phyloP scores from a whole-genome alignment of 2,888 invertebrate genomes.

The Drosophila borborema region DNA sequence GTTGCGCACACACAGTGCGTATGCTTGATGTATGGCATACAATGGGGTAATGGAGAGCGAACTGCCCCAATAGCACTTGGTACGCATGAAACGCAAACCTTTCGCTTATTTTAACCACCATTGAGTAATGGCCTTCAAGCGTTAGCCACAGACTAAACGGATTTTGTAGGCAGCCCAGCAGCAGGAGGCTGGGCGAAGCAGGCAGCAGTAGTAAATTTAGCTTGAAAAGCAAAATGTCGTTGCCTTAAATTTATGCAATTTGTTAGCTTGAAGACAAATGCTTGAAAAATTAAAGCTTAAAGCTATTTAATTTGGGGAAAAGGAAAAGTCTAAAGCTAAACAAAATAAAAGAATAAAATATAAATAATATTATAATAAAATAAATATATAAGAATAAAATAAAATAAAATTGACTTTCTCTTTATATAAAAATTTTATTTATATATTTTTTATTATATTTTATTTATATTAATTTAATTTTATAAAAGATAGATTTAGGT shows the following conservation, averaged over 20 bases:
- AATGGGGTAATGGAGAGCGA: slow-evolving; percentile 51
- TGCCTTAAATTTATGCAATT: slow-evolving; percentile 21
- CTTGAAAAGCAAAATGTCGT: neutral
- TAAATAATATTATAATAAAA: too few relatives aligned
- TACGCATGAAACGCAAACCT: slow-evolving; percentile 8
- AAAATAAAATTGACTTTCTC: too few relatives aligned
- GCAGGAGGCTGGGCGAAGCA: neutral
- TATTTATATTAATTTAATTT: too few relatives aligned
- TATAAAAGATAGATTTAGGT: too few relatives aligned
- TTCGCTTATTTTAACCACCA: slow-evolving; percentile 56
- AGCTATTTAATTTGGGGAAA: neutral
- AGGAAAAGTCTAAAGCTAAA: neutral
- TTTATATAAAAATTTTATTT: too few relatives aligned
- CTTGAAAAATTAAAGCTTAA: neutral
- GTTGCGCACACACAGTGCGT: slow-evolving; percentile 62
- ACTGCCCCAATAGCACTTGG: neutral
- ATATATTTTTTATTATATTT: too few relatives aligned
- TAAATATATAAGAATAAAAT: too few relatives aligned
- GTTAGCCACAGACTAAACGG: slow-evolving; percentile 58
- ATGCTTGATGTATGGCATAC: slow-evolving; percentile 67
- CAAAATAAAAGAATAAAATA: neutral
- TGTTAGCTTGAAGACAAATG: neutral
- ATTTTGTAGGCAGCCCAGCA: slow-evolving; percentile 31
- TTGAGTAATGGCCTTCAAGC: slow-evolving; percentile 60
- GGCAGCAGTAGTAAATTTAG: neutral